Evolutionary conservation across 2,888 invertebrate species (phyloP), one percentile per base, ranked within the genome.

Genomic region (Acronicta leporina): DNA sequence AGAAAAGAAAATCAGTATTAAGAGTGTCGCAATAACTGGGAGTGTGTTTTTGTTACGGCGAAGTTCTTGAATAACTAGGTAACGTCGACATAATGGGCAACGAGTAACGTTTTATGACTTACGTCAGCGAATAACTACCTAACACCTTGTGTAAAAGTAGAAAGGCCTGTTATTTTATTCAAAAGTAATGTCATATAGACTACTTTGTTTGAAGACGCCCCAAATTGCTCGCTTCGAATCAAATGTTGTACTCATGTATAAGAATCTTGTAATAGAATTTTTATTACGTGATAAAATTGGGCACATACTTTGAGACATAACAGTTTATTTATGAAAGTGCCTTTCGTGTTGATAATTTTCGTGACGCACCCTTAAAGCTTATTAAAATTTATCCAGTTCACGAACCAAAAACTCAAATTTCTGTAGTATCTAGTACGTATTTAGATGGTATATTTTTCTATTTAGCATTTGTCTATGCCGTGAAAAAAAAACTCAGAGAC

Each of bases 1-100:
- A 86, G 86, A 87, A 87, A 89, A 87, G 85, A 85, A 88, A 90
- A 89, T 89, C 89, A 87, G 89, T 86, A 87, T 88, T 88, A 90
- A 86, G 86, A 86, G 86, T 89, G 92, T 91, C 90, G 89, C 90
- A 87, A 90, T 91, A 90, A 87, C 88, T 78, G 82, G 66, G 84
- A 87, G 87, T 88, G 85, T 91, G 83, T 88, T 90, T 90, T 89
- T 89, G 86, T 88, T 88, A 85, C 85, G 80, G 73, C 77, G 82
- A 87, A 89, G 83, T 90, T 90, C 80, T 81, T 77, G 71, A 86
- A 83, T 85, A 82, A 86, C 84, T 85, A 82, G 74, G 76, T 81
- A 84, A 87, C 80, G 84, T 73, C 75, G 64, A 82, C 79, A 84
- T 86, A 84, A 87, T 85, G 79, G 81, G 63, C 55, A 58, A 59